A percentile compares a stretch with the other conserved stretches of the same genome.
phyloP scores from a whole-genome alignment of 2,888 invertebrate genomes.

The Zele albiditarsus region DNA sequence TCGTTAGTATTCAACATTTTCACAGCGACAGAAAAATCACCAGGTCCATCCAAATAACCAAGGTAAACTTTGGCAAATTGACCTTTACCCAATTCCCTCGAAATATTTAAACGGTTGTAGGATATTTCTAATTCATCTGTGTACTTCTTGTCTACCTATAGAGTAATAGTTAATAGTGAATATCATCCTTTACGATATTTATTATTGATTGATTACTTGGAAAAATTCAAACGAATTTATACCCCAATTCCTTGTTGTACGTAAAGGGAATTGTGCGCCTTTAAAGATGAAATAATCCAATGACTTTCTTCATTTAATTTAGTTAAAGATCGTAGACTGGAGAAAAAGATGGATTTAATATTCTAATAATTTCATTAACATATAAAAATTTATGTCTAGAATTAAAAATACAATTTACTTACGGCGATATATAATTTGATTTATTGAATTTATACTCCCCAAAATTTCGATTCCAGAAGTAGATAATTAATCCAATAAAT shows the following conservation, averaged over 20 bases:
- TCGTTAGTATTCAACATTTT: slow-evolving; percentile 65
- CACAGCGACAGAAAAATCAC: slow-evolving; percentile 59
- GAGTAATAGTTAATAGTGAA: slow-evolving; percentile 2
- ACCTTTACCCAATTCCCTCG: slow-evolving; percentile 80
- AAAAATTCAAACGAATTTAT: slow-evolving; percentile 28
- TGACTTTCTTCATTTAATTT: slow-evolving; percentile 46
- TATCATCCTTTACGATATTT: slow-evolving; percentile 22
- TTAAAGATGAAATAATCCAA: slow-evolving; percentile 55
- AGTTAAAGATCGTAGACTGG: slow-evolving; percentile 43
- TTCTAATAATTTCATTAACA: not conserved
- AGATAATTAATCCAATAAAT: slow-evolving; percentile 38
- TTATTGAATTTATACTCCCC: slow-evolving; percentile 44
- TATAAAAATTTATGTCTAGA: not conserved
- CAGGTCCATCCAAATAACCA: slow-evolving; percentile 76
- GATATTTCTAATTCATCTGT: slow-evolving; percentile 75
- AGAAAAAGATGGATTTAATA: slow-evolving; percentile 19
- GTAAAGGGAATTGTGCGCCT: slow-evolving; percentile 62
- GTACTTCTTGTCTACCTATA: slow-evolving; percentile 19
- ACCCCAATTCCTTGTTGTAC: slow-evolving; percentile 59
- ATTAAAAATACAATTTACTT: slow-evolving; percentile 6
- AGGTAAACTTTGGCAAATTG: slow-evolving; percentile 85
- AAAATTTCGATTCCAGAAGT: slow-evolving; percentile 40
- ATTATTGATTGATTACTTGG: not conserved
- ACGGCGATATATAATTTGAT: slow-evolving; percentile 33
- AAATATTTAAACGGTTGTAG: slow-evolving; percentile 74